Percentiles rank a stretch among this genome's conserved stretches.
These are phyloP conservation scores for Phodopus roborovskii DNA, from an alignment of 2,113 vertebrate genomes.

Conservation along the genomic window DNA sequence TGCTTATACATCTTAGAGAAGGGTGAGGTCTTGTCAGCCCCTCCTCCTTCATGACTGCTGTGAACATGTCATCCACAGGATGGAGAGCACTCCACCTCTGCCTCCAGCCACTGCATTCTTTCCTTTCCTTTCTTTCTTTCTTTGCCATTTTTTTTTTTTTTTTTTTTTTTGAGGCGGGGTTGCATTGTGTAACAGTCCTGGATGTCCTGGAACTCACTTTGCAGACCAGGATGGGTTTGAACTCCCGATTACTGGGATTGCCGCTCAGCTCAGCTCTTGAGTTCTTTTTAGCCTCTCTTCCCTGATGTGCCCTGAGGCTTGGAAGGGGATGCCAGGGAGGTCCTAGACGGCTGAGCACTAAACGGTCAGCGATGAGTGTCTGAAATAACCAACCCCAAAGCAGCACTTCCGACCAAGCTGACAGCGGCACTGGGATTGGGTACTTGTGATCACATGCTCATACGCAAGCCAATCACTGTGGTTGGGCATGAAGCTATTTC, in stretches of 20 bases:
- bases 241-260: no score
- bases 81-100: background rate
- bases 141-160: no score
- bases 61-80: background rate
- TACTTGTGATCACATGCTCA: background rate
- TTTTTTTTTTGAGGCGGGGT: no score
- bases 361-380: background rate
- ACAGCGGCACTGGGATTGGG: background rate
- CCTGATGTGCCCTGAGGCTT: background rate
- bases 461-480: background rate
- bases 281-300: background rate
- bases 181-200: no score
- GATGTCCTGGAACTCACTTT: no score
- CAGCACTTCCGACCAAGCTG: background rate
- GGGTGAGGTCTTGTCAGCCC: no score
- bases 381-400: fast-evolving
- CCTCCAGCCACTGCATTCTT: background rate
- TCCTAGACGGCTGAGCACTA: background rate
- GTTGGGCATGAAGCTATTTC: background rate
- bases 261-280: background rate
- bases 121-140: no score
- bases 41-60: no score
- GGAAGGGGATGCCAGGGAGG: no score
- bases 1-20: background rate
- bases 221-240: no score